Evolutionary conservation across 2,797 vertebrate species (phyloP).

Genomic region (Lemur catta): DNA sequence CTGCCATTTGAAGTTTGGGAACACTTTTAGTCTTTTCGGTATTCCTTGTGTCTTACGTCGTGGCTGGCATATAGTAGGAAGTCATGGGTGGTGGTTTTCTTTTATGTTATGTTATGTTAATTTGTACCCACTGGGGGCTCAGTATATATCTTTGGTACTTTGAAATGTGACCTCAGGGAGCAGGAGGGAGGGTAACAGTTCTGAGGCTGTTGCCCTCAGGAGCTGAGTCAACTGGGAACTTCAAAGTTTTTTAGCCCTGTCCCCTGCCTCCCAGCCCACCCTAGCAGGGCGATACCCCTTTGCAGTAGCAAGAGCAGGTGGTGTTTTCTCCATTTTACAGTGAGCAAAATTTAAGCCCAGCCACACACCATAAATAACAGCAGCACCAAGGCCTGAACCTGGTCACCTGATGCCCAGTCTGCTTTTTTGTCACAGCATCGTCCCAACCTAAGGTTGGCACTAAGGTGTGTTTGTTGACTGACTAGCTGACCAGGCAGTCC

Average conservation of each 20-base stretch:
- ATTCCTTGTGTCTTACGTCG: neutral
- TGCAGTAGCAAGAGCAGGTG: neutral
- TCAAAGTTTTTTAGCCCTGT: neutral
- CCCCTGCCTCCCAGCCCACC: neutral
- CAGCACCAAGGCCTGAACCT: neutral
- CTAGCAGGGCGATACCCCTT: rapidly evolving
- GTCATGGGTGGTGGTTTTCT: neutral
- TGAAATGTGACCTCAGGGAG: neutral
- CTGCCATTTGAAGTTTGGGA: neutral
- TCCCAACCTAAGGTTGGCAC: neutral
- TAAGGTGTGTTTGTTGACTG: neutral
- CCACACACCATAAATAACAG: rapidly evolving
- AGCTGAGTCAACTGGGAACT: neutral
- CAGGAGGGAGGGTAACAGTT: neutral
- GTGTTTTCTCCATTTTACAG: neutral
- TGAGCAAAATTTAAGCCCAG: neutral
- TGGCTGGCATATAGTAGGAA: neutral
- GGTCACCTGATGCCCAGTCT: neutral
- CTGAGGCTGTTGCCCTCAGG: neutral
- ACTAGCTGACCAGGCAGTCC: neutral
- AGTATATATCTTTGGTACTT: neutral
- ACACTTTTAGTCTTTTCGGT: neutral
- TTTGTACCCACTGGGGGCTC: neutral
- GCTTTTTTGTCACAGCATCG: neutral
- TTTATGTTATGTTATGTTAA: neutral